Base-by-base conservation (phyloP, 2,113 vertebrate species). In the Hylia prasina region DNA sequence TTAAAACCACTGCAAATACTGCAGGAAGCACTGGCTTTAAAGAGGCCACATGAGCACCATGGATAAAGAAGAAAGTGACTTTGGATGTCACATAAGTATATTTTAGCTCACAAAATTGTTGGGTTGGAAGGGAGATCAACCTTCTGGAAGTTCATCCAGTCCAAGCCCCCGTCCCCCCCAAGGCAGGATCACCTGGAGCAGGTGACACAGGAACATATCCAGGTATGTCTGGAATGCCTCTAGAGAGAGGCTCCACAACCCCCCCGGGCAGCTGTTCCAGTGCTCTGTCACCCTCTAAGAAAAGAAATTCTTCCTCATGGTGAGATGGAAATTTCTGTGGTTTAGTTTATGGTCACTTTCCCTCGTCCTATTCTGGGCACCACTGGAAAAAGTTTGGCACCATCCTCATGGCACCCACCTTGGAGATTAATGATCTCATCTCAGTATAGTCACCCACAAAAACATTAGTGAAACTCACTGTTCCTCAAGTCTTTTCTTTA, bases 401-500 rank as follows among this genome's bases (percentile, higher is more conserved):
- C 30, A 40, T 21, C 24, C 54, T 39, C 10, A 19, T 53, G 40
- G 21, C 19, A 66, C 7, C 13, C 8, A 6, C 11, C 14, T 5
- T 11, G 15, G 16, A 42, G 21, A n/a, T 53, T 11, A 60, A 40
- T 7, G 4, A 61, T 11, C 14, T 19, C 13, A 53, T 3, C 47
- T 30, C n/a, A 35, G 2, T 25, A 51, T 14, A 69, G 23, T 17
- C 4, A 79, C 3, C 7, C 37, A 60, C 10, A 75, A 44, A 68
- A 45, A 17, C 5, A 16, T 11, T 2, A 70, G 17, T 3, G 5
- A 64, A 51, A 98, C 99, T 98, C 90, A 99, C 99, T 99, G 98
- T 65, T 99, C 98, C 77, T 98, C 98, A 69, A 99, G 98, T 77
- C 99, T 97, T 94, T 96, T 97, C 88, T 99, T 99, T 1, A 99